Evolutionary conservation across 1,140 invertebrate species (phyloP), one percentile per base, ranked within the genome.

Genomic region (Zaprionus africanus): DNA sequence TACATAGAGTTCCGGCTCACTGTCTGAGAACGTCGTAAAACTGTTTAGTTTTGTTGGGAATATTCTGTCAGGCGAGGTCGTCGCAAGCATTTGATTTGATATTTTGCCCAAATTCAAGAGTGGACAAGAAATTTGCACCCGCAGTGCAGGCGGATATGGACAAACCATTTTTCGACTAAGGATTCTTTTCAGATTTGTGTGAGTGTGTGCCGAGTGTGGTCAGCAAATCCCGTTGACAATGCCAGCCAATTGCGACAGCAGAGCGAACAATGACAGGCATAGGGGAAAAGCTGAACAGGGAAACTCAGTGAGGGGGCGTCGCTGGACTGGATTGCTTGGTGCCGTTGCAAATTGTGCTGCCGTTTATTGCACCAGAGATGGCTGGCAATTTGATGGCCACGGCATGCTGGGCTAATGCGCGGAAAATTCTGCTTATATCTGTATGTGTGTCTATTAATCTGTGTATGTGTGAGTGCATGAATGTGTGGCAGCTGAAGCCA

Each of bases 181-280:
- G 28, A 46, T 53, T 59, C 56, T 49, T 62, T 49, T 34, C 9
- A 34, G 38, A 22, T 49, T 11, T 22, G 22, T 49, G 73, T 43
- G 41, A 17, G n/a, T 46, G 41, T 31, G 63, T 43, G 76, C 64
- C 31, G 31, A 34, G 31, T 68, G 79, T 60, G 82, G 83, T 83
- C 49, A 62, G 67, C 69, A 76, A 76, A 69, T 82, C 28, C 79
- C 58, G 73, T 75, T 82, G 70, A 87, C 80, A 87, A 87, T 87
- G 78, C 24, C 67, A 54, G 74, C 67, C 84, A 87, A 83, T 88
- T 83, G 83, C 41, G 54, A 64, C 31, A 54, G 56, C 60, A 59
- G 41, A 67, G 43, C 12, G 17, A 53, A 73, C 24, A 36, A 12
- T 9, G 17, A 36, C 11, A 26, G 19, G 24, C n/a, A 51, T 43